Conservation (phyloP, 2,888 invertebrate genomes). For the Trilocha varians region DNA sequence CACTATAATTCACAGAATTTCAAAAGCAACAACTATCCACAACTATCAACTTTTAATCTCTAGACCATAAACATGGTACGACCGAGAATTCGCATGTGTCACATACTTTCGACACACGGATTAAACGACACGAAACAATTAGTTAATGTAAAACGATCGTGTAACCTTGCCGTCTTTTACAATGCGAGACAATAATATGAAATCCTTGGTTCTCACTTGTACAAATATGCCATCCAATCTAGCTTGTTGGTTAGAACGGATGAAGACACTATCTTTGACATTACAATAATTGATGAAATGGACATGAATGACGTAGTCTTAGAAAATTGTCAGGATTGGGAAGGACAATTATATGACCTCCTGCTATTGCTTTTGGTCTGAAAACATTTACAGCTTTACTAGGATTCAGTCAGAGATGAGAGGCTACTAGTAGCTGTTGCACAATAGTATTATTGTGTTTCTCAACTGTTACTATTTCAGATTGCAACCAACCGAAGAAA, state of each 20-base stretch:
- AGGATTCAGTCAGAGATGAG: no score
- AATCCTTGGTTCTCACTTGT: conserved; percentile 54
- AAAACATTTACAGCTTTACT: no score
- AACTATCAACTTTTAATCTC: neutral
- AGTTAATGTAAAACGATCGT: conserved; percentile 13
- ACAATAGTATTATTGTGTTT: no score
- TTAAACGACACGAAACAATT: conserved; percentile 15
- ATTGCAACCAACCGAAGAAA: no score
- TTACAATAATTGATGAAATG: neutral
- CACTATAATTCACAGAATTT: conserved; percentile 4
- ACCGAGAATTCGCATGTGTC: neutral
- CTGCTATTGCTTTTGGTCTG: no score
- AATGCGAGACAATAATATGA: conserved; percentile 19
- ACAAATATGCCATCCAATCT: conserved; percentile 44
- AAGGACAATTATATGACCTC: no score
- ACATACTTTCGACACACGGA: conserved; percentile 12
- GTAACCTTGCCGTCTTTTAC: conserved; percentile 17
- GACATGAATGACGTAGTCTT: no score
- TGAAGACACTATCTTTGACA: neutral
- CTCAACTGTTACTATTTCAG: no score
- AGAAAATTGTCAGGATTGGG: no score
- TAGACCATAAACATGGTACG: neutral
- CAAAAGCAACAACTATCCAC: no score
- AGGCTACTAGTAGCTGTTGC: no score
- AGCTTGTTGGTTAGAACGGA: conserved; percentile 26